Conservation (phyloP, 2,888 invertebrate genomes). For the Trissolcus japonicus region DNA sequence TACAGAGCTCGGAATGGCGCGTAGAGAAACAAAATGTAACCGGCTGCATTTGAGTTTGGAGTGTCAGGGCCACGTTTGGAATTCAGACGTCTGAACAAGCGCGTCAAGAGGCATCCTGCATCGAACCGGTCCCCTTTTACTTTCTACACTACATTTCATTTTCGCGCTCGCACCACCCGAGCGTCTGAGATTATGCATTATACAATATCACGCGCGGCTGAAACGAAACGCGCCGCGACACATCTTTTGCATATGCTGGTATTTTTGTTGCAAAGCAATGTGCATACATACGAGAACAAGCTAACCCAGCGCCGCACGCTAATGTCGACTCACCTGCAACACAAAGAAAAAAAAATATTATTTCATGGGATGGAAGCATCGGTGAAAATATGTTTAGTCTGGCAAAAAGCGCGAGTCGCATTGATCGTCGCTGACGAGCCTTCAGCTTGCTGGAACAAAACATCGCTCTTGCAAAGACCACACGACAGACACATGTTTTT, state of each 20-base stretch:
- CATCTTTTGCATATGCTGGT: constrained; percentile 34
- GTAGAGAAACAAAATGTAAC: constrained; percentile 3
- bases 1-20: no score
- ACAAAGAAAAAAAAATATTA: constrained; percentile 45
- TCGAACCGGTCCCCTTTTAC: constrained; percentile 37
- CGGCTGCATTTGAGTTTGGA: constrained; percentile 12
- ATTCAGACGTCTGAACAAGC: constrained; percentile 49
- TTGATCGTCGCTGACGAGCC: constrained; percentile 10
- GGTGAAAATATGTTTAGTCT: constrained; percentile 2
- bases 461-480: not conserved
- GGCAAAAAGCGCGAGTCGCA: constrained; percentile 14
- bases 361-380: constrained; percentile 30
- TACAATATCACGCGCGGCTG: constrained; percentile 45
- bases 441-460: constrained; percentile 4
- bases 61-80: constrained; percentile 21
- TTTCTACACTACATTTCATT: constrained; percentile 42
- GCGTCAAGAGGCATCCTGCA: constrained; percentile 27
- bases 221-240: constrained; percentile 37
- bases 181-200: constrained; percentile 47
- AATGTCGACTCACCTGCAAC: constrained; percentile 47
- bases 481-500: constrained; percentile 11
- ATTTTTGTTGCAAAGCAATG: constrained; percentile 21
- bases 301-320: constrained; percentile 14
- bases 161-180: constrained; percentile 19
- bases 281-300: constrained; percentile 18